Base-by-base conservation (phyloP, 2,113 vertebrate species). In the Salvelinus sp. region DNA sequence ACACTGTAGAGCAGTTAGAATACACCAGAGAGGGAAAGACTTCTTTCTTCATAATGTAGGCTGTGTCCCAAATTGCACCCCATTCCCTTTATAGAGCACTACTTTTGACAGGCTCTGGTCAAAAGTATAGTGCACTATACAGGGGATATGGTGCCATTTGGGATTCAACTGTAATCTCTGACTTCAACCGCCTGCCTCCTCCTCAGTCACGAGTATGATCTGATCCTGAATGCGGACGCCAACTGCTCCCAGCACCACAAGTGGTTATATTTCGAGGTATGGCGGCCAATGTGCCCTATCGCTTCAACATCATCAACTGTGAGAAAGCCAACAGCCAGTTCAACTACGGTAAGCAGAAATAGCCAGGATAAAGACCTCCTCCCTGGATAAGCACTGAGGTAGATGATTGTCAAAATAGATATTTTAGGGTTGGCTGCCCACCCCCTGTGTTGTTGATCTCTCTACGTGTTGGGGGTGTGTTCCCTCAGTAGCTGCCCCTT, bases 301-400 rank as follows among this genome's bases (percentile, higher is more conserved):
- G 95, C 57, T 97, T 98, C 88, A 98, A 98, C 75, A 6, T 99
- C 88, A 94, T 99, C 93, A 98, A 98, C 91, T 97, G 96, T 79
- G 97, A 99, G 92, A 98, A 98, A 90, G 72, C 89, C 84, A 97
- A 98, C 90, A 98, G 97, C 83, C 96, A 99, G 76, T 99, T 97
- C 87, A 98, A 97, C 89, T 98, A 97, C 0, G 97, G 97, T 98
- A 94, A 44, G 16, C 5, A 18, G n/a, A 90, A 98, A 96, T 84
- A 22, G 96, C 48, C 48, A 13, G 3, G 14, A 67, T 28, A 20
- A 65, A 16, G 23, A 67, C 13, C 13, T 10, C 13, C 27, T 28
- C 27, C 4, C 23, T 66, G 64, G 25, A 67, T 33, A 20, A 33
- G 65, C 18, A 2, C 14, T 67, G 30, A 20, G 65, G 65, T 67